Evolutionary conservation across 2,113 vertebrate genomes (phyloP).

Genomic region (Petrocephalus zakoni): DNA sequence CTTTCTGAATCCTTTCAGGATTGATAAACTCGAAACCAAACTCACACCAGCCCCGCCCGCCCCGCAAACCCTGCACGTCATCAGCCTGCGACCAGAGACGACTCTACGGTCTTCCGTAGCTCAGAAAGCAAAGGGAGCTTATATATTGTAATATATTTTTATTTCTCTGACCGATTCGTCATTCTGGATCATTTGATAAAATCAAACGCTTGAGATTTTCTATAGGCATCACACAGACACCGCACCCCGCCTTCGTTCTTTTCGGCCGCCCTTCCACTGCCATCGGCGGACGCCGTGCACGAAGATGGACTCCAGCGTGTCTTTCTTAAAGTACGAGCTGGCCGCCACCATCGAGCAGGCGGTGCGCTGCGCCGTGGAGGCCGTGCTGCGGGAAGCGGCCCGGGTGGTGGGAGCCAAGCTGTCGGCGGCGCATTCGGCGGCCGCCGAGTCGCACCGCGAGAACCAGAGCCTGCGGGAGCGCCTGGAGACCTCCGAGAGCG

Average conservation of each 20-base stretch:
- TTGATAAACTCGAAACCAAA: neutral
- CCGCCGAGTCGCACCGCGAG: slow-evolving; percentile 42
- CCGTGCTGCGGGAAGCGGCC: slow-evolving; percentile 42
- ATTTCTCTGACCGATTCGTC: neutral
- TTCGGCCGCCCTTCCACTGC: neutral
- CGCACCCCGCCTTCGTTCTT: neutral
- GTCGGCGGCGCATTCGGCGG: slow-evolving; percentile 38
- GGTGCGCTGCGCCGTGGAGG: slow-evolving; percentile 43
- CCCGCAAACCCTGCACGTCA: neutral
- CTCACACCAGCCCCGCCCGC: neutral
- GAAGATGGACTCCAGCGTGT: slow-evolving; percentile 38
- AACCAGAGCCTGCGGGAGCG: slow-evolving; percentile 42
- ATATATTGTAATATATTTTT: neutral
- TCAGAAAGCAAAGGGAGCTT: neutral
- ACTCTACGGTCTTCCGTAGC: neutral
- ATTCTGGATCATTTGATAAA: neutral
- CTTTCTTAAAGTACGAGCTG: slow-evolving; percentile 46
- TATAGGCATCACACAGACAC: neutral
- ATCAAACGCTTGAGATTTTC: neutral
- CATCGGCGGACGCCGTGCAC: neutral
- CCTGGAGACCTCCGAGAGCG: slow-evolving; percentile 43
- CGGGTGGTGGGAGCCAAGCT: slow-evolving; percentile 38
- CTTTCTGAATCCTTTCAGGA: neutral
- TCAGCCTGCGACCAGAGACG: neutral
- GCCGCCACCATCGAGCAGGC: slow-evolving; percentile 48